These are phyloP conservation scores for Phenganax stokvisi DNA, from an alignment of 92 coral and sea anemone genomes.

Conservation along the genomic window DNA sequence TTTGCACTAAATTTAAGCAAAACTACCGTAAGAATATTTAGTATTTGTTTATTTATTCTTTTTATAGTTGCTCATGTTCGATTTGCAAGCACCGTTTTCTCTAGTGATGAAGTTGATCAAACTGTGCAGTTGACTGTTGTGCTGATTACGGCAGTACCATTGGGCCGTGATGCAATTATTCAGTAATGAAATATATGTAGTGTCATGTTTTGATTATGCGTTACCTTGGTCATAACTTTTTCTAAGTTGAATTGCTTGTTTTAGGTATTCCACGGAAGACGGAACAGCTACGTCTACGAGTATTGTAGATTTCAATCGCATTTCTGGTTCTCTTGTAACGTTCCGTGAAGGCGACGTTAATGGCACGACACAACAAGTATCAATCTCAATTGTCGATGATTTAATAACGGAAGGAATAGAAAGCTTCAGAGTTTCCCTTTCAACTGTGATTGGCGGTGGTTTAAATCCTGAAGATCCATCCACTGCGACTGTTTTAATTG, in stretches of 20 bases:
- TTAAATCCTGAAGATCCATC: conserved; percentile 7
- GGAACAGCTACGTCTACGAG: neutral
- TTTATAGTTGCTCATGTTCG: conserved; percentile 14
- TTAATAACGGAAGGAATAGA: conserved; percentile 15
- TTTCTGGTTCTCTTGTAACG: neutral
- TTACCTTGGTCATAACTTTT: neutral
- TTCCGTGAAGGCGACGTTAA: neutral
- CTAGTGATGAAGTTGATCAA: neutral
- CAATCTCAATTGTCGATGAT: conserved; percentile 17
- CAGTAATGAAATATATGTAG: neutral
- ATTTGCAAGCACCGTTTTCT: neutral
- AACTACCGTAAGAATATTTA: no score
- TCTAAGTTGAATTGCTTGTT: neutral
- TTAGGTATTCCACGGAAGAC: conserved; percentile 1
- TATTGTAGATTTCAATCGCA: neutral
- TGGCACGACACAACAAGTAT: neutral
- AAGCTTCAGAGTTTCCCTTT: neutral
- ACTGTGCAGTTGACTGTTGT: neutral
- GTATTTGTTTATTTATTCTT: neutral
- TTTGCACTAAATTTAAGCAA: no score
- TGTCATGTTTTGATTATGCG: neutral
- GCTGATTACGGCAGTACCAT: neutral
- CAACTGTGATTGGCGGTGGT: conserved; percentile 1
- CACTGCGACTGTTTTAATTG: conserved; percentile 9
- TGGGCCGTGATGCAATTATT: neutral